These are phyloP conservation scores for Clarias magur DNA, from an alignment of 2,113 vertebrate species.

Conservation along the genomic window DNA sequence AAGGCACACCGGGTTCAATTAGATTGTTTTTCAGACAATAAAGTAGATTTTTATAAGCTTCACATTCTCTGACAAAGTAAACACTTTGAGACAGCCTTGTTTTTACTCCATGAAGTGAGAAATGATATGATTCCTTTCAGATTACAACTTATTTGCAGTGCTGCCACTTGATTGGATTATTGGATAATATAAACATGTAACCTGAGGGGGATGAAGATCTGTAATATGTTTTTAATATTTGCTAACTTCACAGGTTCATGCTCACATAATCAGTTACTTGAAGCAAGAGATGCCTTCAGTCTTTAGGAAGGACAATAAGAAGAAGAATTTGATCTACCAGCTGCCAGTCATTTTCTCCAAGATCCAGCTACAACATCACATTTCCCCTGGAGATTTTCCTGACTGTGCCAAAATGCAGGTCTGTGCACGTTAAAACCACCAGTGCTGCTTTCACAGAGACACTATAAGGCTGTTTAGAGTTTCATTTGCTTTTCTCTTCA, in stretches of 20 bases:
- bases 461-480: neutral
- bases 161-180: neutral
- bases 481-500: neutral
- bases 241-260: slow-evolving; percentile 78
- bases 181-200: neutral
- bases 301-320: slow-evolving; percentile 90
- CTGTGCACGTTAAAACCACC: slow-evolving; percentile 19
- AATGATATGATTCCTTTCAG: neutral
- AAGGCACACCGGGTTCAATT: neutral
- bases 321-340: slow-evolving; percentile 87
- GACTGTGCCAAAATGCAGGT: slow-evolving; percentile 93
- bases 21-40: neutral
- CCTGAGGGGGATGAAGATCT: neutral
- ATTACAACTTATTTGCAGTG: neutral
- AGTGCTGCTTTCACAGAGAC: neutral
- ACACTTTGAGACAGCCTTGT: neutral
- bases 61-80: neutral
- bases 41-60: neutral
- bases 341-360: slow-evolving; percentile 86
- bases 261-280: slow-evolving; percentile 89
- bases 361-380: slow-evolving; percentile 89
- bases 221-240: neutral
- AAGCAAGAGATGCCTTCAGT: slow-evolving; percentile 91
- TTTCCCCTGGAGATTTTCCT: slow-evolving; percentile 88
- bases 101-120: neutral